These are phyloP conservation scores for Papilio dardanus DNA, from an alignment of 1,140 invertebrate species.

Conservation along the genomic window DNA sequence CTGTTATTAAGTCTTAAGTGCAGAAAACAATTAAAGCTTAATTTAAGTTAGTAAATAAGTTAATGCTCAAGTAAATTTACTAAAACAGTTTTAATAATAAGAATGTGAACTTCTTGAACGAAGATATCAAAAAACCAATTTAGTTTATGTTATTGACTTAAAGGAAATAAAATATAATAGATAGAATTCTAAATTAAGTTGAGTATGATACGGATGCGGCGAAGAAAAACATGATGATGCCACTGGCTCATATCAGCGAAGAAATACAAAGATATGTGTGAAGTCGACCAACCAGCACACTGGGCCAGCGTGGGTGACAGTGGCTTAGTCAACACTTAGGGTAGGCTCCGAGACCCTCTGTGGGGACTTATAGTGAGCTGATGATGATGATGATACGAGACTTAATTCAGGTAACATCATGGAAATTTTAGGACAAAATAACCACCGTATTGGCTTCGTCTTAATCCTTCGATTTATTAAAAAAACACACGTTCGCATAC, in stretches of 20 bases:
- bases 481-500: not conserved
- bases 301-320: too few relatives aligned
- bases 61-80: not conserved
- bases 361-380: too few relatives aligned
- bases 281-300: too few relatives aligned
- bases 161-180: too few relatives aligned
- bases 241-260: too few relatives aligned
- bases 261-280: too few relatives aligned
- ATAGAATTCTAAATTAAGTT: not conserved
- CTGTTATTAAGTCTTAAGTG: constrained; percentile 33
- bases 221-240: too few relatives aligned
- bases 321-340: too few relatives aligned
- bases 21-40: constrained; percentile 22
- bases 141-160: too few relatives aligned
- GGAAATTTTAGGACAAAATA: not conserved
- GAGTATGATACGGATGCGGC: not conserved
- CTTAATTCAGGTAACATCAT: constrained; percentile 1
- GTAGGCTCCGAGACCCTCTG: too few relatives aligned
- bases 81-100: not conserved
- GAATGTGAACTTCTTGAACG: not conserved
- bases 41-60: not conserved
- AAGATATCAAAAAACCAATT: too few relatives aligned
- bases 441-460: not conserved
- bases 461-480: not conserved
- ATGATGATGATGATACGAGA: too few relatives aligned